A percentile compares a stretch with the other conserved stretches of the same genome.
phyloP scores from a whole-genome alignment of 2,888 invertebrate species.

The Drosophila phalerata region DNA sequence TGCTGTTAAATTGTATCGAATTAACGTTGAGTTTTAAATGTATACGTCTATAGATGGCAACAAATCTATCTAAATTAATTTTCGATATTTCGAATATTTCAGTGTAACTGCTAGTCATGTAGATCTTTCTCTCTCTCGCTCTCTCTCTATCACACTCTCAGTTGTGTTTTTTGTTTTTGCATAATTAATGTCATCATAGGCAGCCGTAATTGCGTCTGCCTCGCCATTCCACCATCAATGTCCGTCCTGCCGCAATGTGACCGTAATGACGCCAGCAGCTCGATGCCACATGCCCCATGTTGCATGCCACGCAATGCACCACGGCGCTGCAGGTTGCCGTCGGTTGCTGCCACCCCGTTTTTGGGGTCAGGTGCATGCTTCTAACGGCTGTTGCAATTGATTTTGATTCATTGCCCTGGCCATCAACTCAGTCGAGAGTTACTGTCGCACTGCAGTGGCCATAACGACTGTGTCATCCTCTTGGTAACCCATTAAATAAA shows the following conservation, averaged over 20 bases:
- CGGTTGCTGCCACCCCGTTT: constrained; percentile 1
- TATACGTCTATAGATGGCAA: too few species aligned
- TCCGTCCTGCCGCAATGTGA: constrained; percentile 64
- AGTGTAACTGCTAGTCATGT: background rate
- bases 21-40: too few species aligned
- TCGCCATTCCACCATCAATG: constrained; percentile 27
- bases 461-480: constrained; percentile 24
- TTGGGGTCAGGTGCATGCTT: constrained; percentile 41
- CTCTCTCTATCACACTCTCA: too few species aligned
- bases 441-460: constrained; percentile 20
- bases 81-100: too few species aligned
- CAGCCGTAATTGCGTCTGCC: constrained; percentile 63
- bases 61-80: too few species aligned
- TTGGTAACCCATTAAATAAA: constrained; percentile 26
- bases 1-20: too few species aligned
- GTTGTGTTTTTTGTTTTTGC: constrained; percentile 29
- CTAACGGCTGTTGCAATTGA: constrained; percentile 67
- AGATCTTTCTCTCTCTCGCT: too few species aligned
- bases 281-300: constrained; percentile 11
- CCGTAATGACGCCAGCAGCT: constrained; percentile 66
- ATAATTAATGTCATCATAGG: constrained; percentile 78
- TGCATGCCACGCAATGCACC: background rate
- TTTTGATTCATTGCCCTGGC: constrained; percentile 64
- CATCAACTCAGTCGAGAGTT: constrained; percentile 20
- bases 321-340: constrained; percentile 12